These are phyloP conservation scores for Geococcyx californianus DNA, from an alignment of 2,113 vertebrate species.

Conservation along the genomic window DNA sequence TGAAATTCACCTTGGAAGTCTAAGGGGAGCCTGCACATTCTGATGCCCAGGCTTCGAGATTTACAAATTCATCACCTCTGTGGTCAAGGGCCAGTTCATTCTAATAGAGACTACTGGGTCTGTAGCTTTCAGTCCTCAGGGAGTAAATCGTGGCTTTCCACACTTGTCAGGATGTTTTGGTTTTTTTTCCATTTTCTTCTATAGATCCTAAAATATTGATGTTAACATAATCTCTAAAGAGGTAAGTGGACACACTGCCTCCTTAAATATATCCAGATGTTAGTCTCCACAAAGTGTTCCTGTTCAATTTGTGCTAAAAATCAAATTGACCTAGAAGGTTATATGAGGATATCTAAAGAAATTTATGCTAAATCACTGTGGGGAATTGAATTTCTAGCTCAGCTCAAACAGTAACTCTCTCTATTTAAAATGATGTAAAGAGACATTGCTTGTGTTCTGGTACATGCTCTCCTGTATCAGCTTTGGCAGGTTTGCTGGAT, in stretches of 20 bases:
- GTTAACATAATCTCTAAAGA: not conserved
- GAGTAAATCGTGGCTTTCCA: not conserved
- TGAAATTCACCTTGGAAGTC: not conserved
- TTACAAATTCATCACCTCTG: not conserved
- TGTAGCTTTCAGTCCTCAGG: not conserved
- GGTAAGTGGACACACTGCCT: not conserved
- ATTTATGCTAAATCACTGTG: slow-evolving; percentile 36
- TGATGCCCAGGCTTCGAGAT: not conserved
- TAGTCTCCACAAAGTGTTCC: not conserved
- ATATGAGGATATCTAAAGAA: not conserved
- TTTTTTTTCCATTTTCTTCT: not conserved
- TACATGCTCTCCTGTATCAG: not conserved
- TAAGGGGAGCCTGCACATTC: not conserved
- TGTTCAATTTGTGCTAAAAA: not conserved
- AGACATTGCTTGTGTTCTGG: not conserved
- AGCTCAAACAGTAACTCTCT: slow-evolving; percentile 15
- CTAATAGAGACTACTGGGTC: not conserved
- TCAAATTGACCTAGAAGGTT: not conserved
- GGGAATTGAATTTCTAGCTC: slow-evolving; percentile 33
- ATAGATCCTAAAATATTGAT: not conserved
- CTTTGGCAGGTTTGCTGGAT: not conserved
- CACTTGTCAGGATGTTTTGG: not conserved
- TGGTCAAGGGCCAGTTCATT: not conserved
- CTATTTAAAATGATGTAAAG: not conserved
- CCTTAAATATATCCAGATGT: not conserved